These are phyloP conservation scores for Calameuta idolon DNA, from an alignment of 2,888 invertebrate species.

Conservation along the genomic window DNA sequence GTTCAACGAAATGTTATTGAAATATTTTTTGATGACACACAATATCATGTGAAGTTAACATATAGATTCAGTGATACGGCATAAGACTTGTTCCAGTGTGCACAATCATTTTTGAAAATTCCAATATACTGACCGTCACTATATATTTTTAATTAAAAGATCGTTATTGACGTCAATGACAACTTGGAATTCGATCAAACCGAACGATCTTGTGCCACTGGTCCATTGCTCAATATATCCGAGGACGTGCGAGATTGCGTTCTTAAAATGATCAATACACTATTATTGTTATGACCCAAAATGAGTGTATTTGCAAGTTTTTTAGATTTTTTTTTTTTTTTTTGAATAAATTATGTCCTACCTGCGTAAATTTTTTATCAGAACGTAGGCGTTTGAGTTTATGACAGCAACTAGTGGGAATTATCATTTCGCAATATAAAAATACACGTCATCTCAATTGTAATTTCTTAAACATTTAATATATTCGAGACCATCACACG, in stretches of 20 bases:
- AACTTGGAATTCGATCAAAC: neutral
- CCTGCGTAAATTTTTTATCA: neutral
- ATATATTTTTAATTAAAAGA: neutral
- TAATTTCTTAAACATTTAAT: neutral
- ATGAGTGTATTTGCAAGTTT: neutral
- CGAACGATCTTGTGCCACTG: neutral
- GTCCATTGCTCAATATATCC: neutral
- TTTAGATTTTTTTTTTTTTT: neutral
- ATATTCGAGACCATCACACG: neutral
- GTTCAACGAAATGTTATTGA: neutral
- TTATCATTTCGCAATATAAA: neutral
- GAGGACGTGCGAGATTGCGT: neutral
- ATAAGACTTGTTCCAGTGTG: neutral
- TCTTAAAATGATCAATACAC: neutral
- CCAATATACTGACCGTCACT: neutral
- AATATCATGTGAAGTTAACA: neutral
- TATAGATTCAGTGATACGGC: neutral
- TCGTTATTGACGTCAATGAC: neutral
- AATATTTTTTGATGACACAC: neutral
- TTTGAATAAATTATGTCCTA: neutral
- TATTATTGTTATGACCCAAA: neutral
- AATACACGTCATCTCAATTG: neutral
- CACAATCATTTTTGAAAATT: neutral
- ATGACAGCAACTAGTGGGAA: neutral
- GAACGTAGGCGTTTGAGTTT: neutral